Evolutionary conservation across 2,797 vertebrate genomes (phyloP), one percentile per base, ranked within the genome.

Genomic region (Neosilurus hyrtlii): DNA sequence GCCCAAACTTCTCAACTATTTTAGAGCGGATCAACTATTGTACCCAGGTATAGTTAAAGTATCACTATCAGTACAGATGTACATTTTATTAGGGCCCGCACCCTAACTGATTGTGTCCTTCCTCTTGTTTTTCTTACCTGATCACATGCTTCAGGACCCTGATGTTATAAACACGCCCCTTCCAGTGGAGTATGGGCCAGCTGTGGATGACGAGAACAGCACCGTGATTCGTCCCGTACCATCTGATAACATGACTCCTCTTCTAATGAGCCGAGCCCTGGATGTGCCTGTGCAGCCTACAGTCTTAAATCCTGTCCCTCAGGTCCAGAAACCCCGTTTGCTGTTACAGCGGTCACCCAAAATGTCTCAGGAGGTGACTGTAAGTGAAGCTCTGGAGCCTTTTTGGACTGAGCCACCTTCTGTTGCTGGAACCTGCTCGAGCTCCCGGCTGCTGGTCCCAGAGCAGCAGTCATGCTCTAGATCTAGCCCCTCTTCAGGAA

Each of bases 1-100:
- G 95, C 35, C 96, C 96, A 78, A 94, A 95, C 90, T 98, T 98
- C 91, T 95, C 95, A 6, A 96, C 95, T 26, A 96, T 97, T 86
- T 92, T 96, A 91, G 96, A 97, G 86, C 96, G 94, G 87, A 96
- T 98, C 87, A 96, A 96, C 71, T 97, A 96, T 82, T 97, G 96
- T 86, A 96, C 96, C 87, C 97, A 97, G 96, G 96, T 97, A 94
- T 8, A 16, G 49, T 82, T 9, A 11, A 37, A 56, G 20, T 65
- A 67, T 24, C 1, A 77, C 35, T n/a, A 49, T 57, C 8, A 61
- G 18, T 52, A 37, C 72, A 59, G 26, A 20, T 37, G 65, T 63
- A 7, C 83, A n/a, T 43, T 0, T 82, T 18, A 12, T 51, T 73
- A 30, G 20, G 43, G 4, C 6, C n/a, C 15, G 26, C 43, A 66